Base-by-base conservation (phyloP, 2,113 vertebrate species). In the Catharus fuscescens region DNA sequence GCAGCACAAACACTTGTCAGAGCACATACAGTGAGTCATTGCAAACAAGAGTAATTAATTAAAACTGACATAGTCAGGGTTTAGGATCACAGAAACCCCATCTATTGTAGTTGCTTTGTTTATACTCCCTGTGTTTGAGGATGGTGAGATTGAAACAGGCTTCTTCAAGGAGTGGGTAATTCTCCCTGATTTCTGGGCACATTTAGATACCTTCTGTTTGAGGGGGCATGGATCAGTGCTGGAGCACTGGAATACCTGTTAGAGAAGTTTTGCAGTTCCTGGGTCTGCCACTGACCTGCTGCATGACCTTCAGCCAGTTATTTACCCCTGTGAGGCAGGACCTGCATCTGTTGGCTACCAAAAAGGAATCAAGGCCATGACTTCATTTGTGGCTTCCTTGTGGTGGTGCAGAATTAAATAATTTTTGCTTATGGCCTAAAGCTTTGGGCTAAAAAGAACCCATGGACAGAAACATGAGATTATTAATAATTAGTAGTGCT, bases 401-500 rank as follows among this genome's bases (percentile, higher is more conserved):
- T 71, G 65, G 44, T 48, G 11, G 9, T 83, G 25, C 17, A 73
- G 66, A 93, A 90, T 96, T 74, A 92, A 92, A 61, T 78, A 4
- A 86, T 70, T 96, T 88, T 64, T 88, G 60, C 67, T 73, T 93
- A 80, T 80, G 34, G 28, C 34, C 67, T 57, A 80, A 82, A 90
- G 20, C 50, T 93, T 90, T 3, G 3, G 31, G 28, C 53, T 92
- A 64, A 86, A 88, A 79, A 57, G 48, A 50, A 71, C 20, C 23
- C 44, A 28, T 5, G 52, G 79, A 28, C 3, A 69, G n/a, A 94
- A 96, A 94, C 90, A 90, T 67, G 82, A 81, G 57, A 83, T 92
- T 92, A 92, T 93, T 96, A 80, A 64, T 86, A 94, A 96, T 88
- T 92, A 95, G 80, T 61, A 57, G 36, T 26, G 25, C 9, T 2